Conservation (phyloP, 2,888 invertebrate genomes). For the Cylloceria caligata region DNA sequence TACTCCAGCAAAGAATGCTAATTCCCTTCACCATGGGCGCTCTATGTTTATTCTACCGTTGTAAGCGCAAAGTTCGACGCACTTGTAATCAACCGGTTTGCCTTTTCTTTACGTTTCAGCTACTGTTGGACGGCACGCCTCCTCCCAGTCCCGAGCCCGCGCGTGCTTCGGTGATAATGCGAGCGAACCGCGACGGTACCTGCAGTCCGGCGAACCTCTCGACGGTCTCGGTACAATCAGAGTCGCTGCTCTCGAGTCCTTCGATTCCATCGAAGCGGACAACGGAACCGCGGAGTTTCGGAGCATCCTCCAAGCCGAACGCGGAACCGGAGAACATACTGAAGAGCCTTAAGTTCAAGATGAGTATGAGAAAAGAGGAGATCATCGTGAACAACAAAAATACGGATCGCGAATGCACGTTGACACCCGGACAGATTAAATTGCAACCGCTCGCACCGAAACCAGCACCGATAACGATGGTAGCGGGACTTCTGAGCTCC, state of each 20-base stretch:
- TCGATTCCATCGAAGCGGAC: not conserved
- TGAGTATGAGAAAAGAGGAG: constrained; percentile 88
- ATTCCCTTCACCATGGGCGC: too few species aligned
- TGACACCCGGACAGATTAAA: constrained; percentile 64
- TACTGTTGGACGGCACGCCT: constrained; percentile 86
- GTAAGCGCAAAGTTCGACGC: not conserved
- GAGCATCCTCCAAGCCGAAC: constrained; percentile 69
- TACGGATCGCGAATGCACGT: constrained; percentile 85
- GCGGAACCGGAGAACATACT: constrained; percentile 87
- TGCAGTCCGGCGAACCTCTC: constrained; percentile 84
- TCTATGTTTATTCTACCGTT: too few species aligned
- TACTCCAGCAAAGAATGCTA: too few species aligned
- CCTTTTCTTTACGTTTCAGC: constrained; percentile 70
- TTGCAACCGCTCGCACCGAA: constrained; percentile 80
- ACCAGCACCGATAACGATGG: constrained; percentile 79
- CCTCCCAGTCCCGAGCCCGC: constrained; percentile 86
- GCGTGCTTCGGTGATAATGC: constrained; percentile 93
- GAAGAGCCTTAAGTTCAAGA: constrained; percentile 90
- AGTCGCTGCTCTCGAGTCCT: not conserved
- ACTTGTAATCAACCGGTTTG: constrained; percentile 52
- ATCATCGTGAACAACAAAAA: constrained; percentile 88
- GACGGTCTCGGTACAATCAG: constrained; percentile 8
- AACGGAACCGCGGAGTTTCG: constrained; percentile 1
- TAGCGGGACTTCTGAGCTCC: constrained; percentile 79
- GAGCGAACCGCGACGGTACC: constrained; percentile 92